Percentiles rank a stretch among this genome's conserved stretches.
phyloP scores from a whole-genome alignment of 30 jellyfish, hydroid and myxozoan genomes.

The Hydractinia echinata region DNA sequence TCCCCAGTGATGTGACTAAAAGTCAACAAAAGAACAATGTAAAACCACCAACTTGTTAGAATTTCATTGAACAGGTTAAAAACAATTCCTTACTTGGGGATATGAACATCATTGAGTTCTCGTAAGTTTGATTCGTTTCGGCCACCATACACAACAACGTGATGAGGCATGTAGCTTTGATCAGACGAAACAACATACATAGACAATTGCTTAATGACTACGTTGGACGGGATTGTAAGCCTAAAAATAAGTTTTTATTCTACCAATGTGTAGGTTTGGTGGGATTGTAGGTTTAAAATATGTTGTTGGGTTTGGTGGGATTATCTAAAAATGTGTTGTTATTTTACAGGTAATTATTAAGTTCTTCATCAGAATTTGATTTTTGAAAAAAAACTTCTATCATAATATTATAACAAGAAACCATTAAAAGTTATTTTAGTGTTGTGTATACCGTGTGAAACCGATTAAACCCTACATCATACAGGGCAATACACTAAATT shows the following conservation, averaged over 20 bases:
- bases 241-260: slow-evolving; percentile 18
- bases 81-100: slow-evolving; percentile 48
- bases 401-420: no score
- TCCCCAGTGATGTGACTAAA: slow-evolving; percentile 85
- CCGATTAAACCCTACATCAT: no score
- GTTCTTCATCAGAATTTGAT: no score
- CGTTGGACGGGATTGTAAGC: slow-evolving; percentile 71
- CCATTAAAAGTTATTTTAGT: no score
- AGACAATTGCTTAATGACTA: slow-evolving; percentile 72
- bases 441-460: no score
- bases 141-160: slow-evolving; percentile 74
- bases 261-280: background rate
- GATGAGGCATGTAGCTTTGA: slow-evolving; percentile 94
- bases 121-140: slow-evolving; percentile 56
- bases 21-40: background rate
- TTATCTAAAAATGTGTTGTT: background rate
- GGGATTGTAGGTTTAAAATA: background rate
- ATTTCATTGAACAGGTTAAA: background rate
- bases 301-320: background rate
- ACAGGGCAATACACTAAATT: no score
- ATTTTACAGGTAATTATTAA: background rate
- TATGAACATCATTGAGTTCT: slow-evolving; percentile 56
- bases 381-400: no score
- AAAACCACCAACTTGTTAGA: no score
- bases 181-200: slow-evolving; percentile 78